Evolutionary conservation across 2,113 vertebrate genomes (phyloP), one percentile per base, ranked within the genome.

Genomic region (Sinocyclocheilus maitianheensis): DNA sequence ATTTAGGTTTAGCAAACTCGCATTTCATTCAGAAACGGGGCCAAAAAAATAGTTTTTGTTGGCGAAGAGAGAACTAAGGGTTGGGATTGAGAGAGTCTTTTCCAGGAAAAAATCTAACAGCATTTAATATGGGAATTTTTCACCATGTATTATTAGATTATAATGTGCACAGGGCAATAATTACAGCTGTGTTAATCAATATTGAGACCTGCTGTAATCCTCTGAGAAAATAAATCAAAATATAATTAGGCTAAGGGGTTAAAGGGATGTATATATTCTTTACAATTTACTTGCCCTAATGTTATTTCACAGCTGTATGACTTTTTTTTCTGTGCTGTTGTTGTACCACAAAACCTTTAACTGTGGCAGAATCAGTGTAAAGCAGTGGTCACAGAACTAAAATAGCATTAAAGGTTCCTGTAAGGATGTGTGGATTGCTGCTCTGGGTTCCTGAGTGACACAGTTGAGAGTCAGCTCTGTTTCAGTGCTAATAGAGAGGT

Each of bases 401-500:
- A 43, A 22, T 43, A 11, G 3, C 69, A 43, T 40, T 11, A 72
- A 72, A 43, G 1, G 20, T 5, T 10, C 18, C n/a, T 40, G 8
- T 72, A 72, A 43, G 69, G 8, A 12, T n/a, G 69, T 72, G 37
- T 46, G 46, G 1, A 2, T 10, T 46, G 43, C 43, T 46, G 43
- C 43, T 8, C 11, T 11, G 46, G 6, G 46, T 20, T 51, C 48
- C 48, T 13, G 22, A 5, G n/a, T n/a, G 11, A 26, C 16, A 74
- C 76, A 48, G 37, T 22, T n/a, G 34, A 72, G 69, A 43, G 34
- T 72, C 20, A 55, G n/a, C 10, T 62, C 55, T 60, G 34, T 80
- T 40, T 43, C 22, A 26, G 37, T 65, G 60, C 78, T 75, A 75
- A 75, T 65, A 24, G 60, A 65, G 60, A 81, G 60, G 58, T 81